phyloP scores from a whole-genome alignment of 2,888 invertebrate genomes.

The Tromatobia lineatoria region DNA sequence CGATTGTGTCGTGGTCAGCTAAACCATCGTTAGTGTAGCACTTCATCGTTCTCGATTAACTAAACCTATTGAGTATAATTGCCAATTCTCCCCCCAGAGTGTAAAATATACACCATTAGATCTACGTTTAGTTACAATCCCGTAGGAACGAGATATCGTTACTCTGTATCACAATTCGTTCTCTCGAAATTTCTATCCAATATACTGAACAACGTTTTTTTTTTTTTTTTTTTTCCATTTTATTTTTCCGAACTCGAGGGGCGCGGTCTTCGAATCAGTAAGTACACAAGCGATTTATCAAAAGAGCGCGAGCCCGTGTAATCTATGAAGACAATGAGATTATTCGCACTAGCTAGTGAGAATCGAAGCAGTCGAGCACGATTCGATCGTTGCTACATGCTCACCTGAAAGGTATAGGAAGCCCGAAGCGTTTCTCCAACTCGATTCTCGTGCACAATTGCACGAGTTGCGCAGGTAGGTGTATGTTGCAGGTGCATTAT shows the following conservation, averaged over 20 bases:
- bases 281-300: conserved; percentile 50
- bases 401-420: conserved; percentile 44
- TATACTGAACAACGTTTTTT: conserved; percentile 18
- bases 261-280: conserved; percentile 43
- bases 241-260: not conserved
- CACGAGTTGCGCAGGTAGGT: conserved; percentile 56
- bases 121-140: too few relatives aligned
- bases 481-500: conserved; percentile 79
- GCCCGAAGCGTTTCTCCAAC: conserved; percentile 61
- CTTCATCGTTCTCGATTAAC: too few relatives aligned
- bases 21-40: too few relatives aligned
- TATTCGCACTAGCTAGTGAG: conserved; percentile 54
- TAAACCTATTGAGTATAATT: too few relatives aligned
- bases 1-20: too few relatives aligned
- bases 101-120: too few relatives aligned
- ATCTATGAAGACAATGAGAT: conserved; percentile 63
- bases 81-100: too few relatives aligned
- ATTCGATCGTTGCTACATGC: conserved; percentile 36
- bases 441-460: conserved; percentile 27
- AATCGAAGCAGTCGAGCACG: conserved; percentile 34
- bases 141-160: too few relatives aligned
- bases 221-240: too few relatives aligned
- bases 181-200: conserved; percentile 29
- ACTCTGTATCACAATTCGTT: not conserved
- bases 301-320: not conserved